Evolutionary conservation across 2,113 vertebrate species (phyloP).

Genomic region (Ceratotherium simum): DNA sequence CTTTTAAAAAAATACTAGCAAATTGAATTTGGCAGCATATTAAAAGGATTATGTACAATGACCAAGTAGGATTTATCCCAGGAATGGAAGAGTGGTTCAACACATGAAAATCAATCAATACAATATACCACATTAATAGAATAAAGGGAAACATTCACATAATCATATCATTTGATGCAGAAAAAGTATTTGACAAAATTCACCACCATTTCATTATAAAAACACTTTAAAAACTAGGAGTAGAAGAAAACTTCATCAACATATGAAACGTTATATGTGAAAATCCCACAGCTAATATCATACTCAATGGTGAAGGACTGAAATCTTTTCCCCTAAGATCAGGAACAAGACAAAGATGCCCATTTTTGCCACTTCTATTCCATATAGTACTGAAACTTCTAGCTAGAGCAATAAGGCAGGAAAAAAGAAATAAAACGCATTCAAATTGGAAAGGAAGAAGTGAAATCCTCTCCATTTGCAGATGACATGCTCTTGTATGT

Average conservation of each 20-base stretch:
- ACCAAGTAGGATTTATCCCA: no score
- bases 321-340: not conserved
- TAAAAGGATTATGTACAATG: no score
- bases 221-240: not conserved
- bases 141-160: not conserved
- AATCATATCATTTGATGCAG: not conserved
- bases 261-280: not conserved
- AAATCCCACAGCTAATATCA: not conserved
- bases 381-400: not conserved
- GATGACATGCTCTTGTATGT: not conserved
- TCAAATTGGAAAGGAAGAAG: not conserved
- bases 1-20: no score
- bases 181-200: not conserved
- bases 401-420: not conserved
- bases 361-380: not conserved
- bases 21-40: no score
- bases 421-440: not conserved
- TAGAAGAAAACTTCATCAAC: not conserved
- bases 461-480: not conserved
- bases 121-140: not conserved
- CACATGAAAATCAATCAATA: not conserved
- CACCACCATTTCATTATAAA: not conserved
- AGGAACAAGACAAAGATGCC: no score
- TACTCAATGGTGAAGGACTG: not conserved
- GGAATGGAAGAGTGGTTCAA: not conserved